Evolutionary conservation across 2,113 vertebrate species (phyloP), one percentile per base, ranked within the genome.

Genomic region (Anhinga rufa): DNA sequence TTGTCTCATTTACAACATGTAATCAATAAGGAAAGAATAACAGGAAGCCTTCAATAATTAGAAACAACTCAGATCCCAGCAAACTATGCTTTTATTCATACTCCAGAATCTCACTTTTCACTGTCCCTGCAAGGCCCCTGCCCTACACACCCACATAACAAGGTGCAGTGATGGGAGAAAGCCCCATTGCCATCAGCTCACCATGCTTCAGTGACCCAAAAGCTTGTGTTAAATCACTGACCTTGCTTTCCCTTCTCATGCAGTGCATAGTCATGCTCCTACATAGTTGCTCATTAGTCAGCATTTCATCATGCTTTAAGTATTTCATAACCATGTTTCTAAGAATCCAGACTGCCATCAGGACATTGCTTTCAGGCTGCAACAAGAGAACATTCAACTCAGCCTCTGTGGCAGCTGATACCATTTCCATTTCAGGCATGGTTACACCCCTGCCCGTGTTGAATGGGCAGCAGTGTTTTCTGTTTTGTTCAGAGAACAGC

Each of bases 101-200:
- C 12, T 42, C 42, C n/a, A 32, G 4, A 44, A 25, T 58, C 64
- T 57, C 55, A 17, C 24, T 55, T 70, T 16, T 74, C 6, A 1
- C 55, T 46, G 10, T 40, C 36, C 42, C 71, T 14, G 28, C 38
- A 28, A 22, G 32, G 7, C 12, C 31, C 26, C 42, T 11, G 17
- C 32, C 71, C 44, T 10, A 10, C 17, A 14, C 16, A 9, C 31
- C 0, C 36, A 18, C 0, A 0, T 8, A 24, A 13, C 14, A 17
- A 10, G 54, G 79, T 6, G 7, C 31, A 44, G 48, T 3, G 28
- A 13, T 10, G 32, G 70, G 86, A 69, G 26, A 48, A 55, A 48
- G 52, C 11, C 44, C 52, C 4, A 0, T 0, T 4, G 69, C 42
- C 66, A 4, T 8, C 89, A 60, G 31, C 57, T n/a, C 1, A 5